A percentile compares a stretch with the other conserved stretches of the same genome.
These are phyloP conservation scores for Limnephilus lunatus DNA, from an alignment of 2,888 invertebrate genomes.

Conservation along the genomic window DNA sequence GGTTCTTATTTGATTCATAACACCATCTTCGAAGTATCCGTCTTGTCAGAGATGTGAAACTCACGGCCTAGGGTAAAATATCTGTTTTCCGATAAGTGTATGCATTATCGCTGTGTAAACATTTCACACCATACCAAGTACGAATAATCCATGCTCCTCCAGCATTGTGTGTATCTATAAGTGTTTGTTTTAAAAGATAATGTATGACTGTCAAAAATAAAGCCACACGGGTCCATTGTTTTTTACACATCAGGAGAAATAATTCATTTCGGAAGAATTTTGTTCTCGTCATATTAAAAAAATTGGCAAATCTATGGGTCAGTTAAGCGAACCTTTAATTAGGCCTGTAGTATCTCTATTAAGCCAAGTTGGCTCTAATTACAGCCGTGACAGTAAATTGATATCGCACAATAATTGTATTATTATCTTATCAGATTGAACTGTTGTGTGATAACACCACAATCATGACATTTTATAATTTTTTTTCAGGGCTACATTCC, in stretches of 20 bases:
- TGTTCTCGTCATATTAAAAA: background rate
- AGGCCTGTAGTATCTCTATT: background rate
- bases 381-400: background rate
- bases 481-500: background rate
- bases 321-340: background rate
- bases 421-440: background rate
- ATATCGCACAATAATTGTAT: background rate
- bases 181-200: background rate
- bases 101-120: background rate
- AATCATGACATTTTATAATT: background rate
- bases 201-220: background rate
- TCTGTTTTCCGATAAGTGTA: background rate
- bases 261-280: background rate
- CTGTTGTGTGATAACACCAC: background rate
- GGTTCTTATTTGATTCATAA: too few species aligned
- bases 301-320: background rate
- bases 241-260: background rate
- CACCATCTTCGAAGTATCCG: too few species aligned
- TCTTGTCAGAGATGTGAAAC: too few species aligned
- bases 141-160: background rate
- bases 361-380: background rate
- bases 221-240: background rate
- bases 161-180: background rate
- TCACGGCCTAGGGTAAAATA: background rate
- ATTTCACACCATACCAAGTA: background rate